These are phyloP conservation scores for Xanthostigma xanthostigma DNA, from an alignment of 2,888 invertebrate species.

Conservation along the genomic window DNA sequence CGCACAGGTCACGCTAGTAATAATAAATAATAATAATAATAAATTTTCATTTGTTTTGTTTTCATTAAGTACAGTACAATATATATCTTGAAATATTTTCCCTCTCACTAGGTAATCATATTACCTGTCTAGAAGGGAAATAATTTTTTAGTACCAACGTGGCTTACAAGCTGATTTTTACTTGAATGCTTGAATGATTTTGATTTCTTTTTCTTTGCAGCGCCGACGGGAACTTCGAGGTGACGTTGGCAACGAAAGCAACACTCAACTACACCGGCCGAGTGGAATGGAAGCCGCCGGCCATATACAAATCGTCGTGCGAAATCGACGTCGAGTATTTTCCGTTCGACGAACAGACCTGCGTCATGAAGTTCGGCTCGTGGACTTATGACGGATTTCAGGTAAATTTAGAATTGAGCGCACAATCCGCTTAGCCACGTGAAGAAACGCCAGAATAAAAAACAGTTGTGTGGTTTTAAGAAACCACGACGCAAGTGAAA, in stretches of 20 bases:
- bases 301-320: constrained; percentile 82
- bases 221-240: constrained; percentile 75
- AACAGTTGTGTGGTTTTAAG: too few relatives aligned
- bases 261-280: constrained; percentile 66
- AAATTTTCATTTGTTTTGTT: too few relatives aligned
- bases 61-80: too few relatives aligned
- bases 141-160: too few relatives aligned
- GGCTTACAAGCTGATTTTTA: too few relatives aligned
- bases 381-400: constrained; percentile 79
- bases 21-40: too few relatives aligned
- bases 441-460: neutral
- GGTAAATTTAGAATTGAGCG: constrained; percentile 29
- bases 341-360: constrained; percentile 75
- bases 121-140: too few relatives aligned
- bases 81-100: too few relatives aligned
- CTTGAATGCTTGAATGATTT: too few relatives aligned
- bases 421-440: neutral
- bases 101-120: too few relatives aligned
- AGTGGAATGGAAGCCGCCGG: constrained; percentile 84
- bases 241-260: constrained; percentile 68
- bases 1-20: too few relatives aligned
- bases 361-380: constrained; percentile 74
- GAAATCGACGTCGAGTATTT: constrained; percentile 78
- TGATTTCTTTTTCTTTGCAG: constrained; percentile 29
- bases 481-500: too few relatives aligned